Evolutionary conservation across 2,113 vertebrate species (phyloP), one percentile per base, ranked within the genome.

Genomic region (Ornithorhynchus anatinus): DNA sequence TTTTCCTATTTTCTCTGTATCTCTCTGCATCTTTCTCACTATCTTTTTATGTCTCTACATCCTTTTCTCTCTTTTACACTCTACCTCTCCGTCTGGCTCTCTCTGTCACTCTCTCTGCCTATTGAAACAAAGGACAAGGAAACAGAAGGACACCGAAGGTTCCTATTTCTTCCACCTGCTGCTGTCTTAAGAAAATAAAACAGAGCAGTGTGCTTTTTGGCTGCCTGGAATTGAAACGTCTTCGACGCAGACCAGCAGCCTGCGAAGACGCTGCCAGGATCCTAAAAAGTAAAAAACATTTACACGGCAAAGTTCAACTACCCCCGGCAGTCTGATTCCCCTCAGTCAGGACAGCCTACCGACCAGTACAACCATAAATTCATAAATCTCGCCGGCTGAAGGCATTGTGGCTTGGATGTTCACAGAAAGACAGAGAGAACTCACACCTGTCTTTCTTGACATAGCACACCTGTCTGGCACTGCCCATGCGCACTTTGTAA

Each of bases 391-490:
- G 72, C 31, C 84, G 85, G 87, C 86, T 59, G 89, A 75, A 82
- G 80, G 80, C 91, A 82, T 59, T 78, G 82, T 58, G 76, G 84
- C 73, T 85, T 84, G 79, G 72, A 63, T 42, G 81, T 67, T 62
- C 63, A 89, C 88, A 90, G 91, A 91, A n/a, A n/a, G 78, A 74
- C 86, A 89, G 72, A 84, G 79, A 83, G 82, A 91, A 78, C 82
- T 72, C 92, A 92, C 95, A 96, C 94, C 95, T 96, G 95, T 94
- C 94, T 94, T 91, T 94, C 90, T 90, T 86, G 89, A 93, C 94
- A 86, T 86, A 86, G 78, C 94, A 93, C 91, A 95, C 94, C 95
- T 96, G 95, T 94, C 94, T 88, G 84, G 72, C 85, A 81, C 78
- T 52, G 90, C 79, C 94, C 92, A 69, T 40, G 87, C 84, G 77